phyloP scores from a whole-genome alignment of 2,797 vertebrate species.

The Zenarchopterus dispar region DNA sequence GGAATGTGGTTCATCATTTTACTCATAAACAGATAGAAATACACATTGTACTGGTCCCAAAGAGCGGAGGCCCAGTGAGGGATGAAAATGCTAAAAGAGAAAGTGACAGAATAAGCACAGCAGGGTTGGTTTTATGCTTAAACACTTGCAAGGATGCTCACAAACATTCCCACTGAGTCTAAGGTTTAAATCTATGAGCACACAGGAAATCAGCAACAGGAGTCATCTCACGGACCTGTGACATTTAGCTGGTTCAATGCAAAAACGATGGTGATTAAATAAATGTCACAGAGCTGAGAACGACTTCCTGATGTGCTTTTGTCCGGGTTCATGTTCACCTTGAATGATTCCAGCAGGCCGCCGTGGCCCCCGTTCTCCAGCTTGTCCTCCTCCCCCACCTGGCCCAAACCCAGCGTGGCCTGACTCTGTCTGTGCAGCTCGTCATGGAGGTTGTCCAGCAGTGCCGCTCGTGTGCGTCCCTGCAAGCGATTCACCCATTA shows the following conservation, averaged over 20 bases:
- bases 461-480: slow-evolving; percentile 92
- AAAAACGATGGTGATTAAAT: slow-evolving; percentile 24
- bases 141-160: neutral
- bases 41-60: neutral
- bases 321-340: slow-evolving; percentile 81
- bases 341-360: slow-evolving; percentile 96
- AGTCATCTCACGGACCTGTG: slow-evolving; percentile 32
- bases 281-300: slow-evolving; percentile 45
- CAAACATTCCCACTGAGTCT: neutral
- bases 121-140: slow-evolving; percentile 1
- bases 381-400: slow-evolving; percentile 92
- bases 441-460: slow-evolving; percentile 95
- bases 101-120: neutral
- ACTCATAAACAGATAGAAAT: neutral
- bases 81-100: neutral
- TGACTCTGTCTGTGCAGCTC: slow-evolving; percentile 94
- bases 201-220: slow-evolving; percentile 5
- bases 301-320: slow-evolving; percentile 9
- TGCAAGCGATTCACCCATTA: slow-evolving; percentile 54
- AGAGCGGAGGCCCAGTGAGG: neutral
- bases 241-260: slow-evolving; percentile 43
- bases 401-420: slow-evolving; percentile 90
- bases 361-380: slow-evolving; percentile 95
- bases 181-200: slow-evolving; percentile 2
- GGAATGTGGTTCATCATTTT: too few species aligned